These are phyloP conservation scores for Euwallacea fornicatus DNA, from an alignment of 1,140 invertebrate species.

Conservation along the genomic window DNA sequence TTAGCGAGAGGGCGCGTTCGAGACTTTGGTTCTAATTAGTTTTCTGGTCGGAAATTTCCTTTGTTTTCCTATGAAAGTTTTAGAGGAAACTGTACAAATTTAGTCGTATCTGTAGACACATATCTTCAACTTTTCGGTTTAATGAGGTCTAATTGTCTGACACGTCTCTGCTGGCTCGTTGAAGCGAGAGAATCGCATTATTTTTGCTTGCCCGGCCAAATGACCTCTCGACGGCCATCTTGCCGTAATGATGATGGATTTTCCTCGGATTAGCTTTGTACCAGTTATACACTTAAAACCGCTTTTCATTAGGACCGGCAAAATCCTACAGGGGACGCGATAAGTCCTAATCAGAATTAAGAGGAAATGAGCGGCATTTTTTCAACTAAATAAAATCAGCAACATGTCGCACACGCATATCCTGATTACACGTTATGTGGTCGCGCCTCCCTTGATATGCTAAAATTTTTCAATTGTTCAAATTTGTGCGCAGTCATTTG, in stretches of 20 bases:
- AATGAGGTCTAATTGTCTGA: conserved; percentile 1
- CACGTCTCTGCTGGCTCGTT: conserved; percentile 4
- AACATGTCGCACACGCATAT: no score
- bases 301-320: neutral
- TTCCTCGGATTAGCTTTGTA: conserved; percentile 20
- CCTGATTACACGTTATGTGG: no score
- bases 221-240: conserved; percentile 23
- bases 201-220: neutral
- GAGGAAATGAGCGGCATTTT: no score
- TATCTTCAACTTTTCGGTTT: neutral
- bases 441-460: no score
- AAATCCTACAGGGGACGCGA: no score
- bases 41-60: neutral
- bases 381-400: no score
- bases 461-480: no score
- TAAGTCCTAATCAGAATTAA: no score
- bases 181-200: conserved; percentile 18
- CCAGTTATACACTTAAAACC: neutral
- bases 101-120: neutral
- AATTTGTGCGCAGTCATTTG: no score
- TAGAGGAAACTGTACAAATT: conserved; percentile 1
- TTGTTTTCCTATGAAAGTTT: neutral
- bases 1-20: conserved; percentile 4
- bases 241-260: conserved; percentile 23
- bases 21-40: neutral